Conservation (phyloP, 2,888 invertebrate genomes). For the Chloromyia formosa region DNA sequence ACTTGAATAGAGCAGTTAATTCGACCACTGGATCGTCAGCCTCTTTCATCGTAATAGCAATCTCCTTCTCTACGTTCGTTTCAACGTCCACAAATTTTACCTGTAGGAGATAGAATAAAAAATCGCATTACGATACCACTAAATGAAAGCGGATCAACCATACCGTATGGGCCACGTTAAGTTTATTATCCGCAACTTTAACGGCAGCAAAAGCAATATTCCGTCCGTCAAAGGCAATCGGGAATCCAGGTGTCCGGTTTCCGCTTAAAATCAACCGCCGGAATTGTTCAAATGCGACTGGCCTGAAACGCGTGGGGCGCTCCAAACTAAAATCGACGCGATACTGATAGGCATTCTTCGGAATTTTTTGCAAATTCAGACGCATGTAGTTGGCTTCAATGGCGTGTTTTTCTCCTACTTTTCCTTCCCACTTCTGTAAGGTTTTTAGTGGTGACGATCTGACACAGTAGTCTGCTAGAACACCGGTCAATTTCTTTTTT, state of each 20-base stretch:
- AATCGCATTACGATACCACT: background rate
- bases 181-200: slow-evolving; percentile 48
- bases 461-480: background rate
- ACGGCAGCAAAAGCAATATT: slow-evolving; percentile 70
- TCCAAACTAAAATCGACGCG: slow-evolving; percentile 80
- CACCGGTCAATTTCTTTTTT: background rate
- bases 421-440: background rate
- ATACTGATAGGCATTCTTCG: slow-evolving; percentile 74
- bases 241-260: background rate
- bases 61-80: slow-evolving; percentile 6
- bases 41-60: slow-evolving; percentile 57
- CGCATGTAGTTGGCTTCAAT: slow-evolving; percentile 74
- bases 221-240: slow-evolving; percentile 77
- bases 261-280: slow-evolving; percentile 58
- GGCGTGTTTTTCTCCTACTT: slow-evolving; percentile 61
- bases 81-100: slow-evolving; percentile 51
- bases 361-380: slow-evolving; percentile 66
- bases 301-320: slow-evolving; percentile 71
- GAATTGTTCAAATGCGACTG: slow-evolving; percentile 64
- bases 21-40: slow-evolving; percentile 55
- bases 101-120: slow-evolving; percentile 23
- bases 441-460: background rate
- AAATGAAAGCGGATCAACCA: background rate
- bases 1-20: slow-evolving; percentile 57
- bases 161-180: background rate